phyloP scores from a whole-genome alignment of 2,113 vertebrate genomes.

The Chaetorhynchus papuensis region DNA sequence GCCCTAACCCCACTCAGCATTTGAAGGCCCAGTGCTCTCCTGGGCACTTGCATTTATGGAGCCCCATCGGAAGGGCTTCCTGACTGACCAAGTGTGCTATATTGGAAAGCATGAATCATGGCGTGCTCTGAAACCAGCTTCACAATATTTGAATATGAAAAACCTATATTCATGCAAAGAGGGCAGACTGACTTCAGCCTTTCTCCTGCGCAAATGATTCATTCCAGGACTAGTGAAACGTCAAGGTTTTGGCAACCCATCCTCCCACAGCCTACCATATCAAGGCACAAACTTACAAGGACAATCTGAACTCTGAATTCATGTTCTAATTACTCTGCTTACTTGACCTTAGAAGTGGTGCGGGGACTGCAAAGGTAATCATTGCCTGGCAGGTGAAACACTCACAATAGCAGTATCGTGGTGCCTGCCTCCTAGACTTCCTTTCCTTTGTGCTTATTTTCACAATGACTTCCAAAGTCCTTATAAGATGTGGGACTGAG shows the following conservation, averaged over 20 bases:
- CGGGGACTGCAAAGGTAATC: not conserved
- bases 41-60: not conserved
- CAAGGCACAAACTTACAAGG: not conserved
- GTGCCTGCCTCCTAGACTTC: not conserved
- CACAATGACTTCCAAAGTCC: not conserved
- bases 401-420: not conserved
- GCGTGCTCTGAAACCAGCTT: not conserved
- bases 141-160: not conserved
- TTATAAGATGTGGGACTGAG: not conserved
- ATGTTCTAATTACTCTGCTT: conserved; percentile 6
- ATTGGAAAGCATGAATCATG: not conserved
- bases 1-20: not conserved
- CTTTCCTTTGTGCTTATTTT: not conserved
- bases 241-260: not conserved
- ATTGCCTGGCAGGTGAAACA: not conserved
- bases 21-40: not conserved
- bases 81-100: not conserved
- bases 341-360: not conserved
- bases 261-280: not conserved
- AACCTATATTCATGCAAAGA: not conserved
- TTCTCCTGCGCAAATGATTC: conserved; percentile 13
- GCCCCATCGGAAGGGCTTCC: not conserved
- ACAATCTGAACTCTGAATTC: not conserved
- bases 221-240: conserved; percentile 2
- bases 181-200: conserved; percentile 7